Base-by-base conservation (phyloP, 2,888 invertebrate species). In the Netelia virgata region DNA sequence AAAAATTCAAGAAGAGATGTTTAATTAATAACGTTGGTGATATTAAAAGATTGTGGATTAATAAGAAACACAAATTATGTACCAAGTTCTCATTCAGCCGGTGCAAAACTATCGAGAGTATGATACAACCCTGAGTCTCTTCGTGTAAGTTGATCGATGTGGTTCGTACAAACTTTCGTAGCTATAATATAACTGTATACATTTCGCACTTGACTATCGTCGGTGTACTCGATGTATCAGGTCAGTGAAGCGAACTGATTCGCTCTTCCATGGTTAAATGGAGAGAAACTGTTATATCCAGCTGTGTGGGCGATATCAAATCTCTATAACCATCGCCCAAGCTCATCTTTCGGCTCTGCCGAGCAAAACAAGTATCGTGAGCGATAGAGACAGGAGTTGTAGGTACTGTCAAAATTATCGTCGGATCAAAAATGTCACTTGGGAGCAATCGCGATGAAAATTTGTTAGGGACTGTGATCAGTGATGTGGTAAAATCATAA, bases 121-220 rank as follows among this genome's bases (percentile, higher is more conserved):
- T 36, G 28, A n/a, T 55, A 1, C 18, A 14, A 16, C 55, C 50
- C 53, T 70, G 64, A 76, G 61, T 73, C 77, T 74, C 77, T 36
- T 69, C 28, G 72, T 53, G 77, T 77, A 84, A 81, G 74, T 84
- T 84, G 84, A 84, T 84, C 84, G 84, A 84, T 81, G 74, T 76
- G 61, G 50, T 74, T 73, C 64, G 74, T 73, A 77, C 81, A 77
- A 64, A 68, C 53, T 84, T 84, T 43, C 20, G 10, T 23, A 23
- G 69, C 16, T 20, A 36, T 16, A 73, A 68, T 73, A 55, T 47
- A 23, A 50, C 74, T 72, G 41, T 50, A 75, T n/a, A 41, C 36
- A 23, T 64, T 23, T n/a, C 55, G 47, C 18, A 9, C 16, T 43
- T 47, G 55, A 5, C 28, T 55, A 64, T 41, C 63, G 64, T 50